phyloP scores from a whole-genome alignment of 1,140 invertebrate genomes.

The Drosophila bifasciata region DNA sequence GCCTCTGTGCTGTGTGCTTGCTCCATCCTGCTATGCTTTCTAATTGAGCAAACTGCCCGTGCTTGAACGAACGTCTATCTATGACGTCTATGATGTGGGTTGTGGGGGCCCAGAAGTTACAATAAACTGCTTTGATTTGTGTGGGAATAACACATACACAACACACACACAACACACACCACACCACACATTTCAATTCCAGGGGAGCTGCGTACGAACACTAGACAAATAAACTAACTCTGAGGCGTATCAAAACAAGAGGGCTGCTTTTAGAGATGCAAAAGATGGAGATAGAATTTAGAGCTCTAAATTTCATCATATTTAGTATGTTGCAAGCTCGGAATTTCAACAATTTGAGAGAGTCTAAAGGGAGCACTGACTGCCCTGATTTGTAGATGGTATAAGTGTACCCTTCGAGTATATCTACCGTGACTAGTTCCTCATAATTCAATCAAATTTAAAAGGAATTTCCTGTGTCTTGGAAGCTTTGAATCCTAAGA shows the following conservation, averaged over 20 bases:
- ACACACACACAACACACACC: no score
- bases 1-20: constrained; percentile 5
- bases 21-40: constrained; percentile 63
- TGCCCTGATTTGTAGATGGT: no score
- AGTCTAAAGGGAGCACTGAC: no score
- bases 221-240: constrained; percentile 64
- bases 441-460: no score
- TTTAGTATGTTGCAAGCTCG: no score
- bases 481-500: no score
- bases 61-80: no score
- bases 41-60: constrained; percentile 75
- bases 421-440: no score
- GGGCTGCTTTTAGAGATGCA: neutral
- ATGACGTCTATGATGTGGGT: constrained; percentile 52
- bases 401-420: no score
- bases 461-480: no score
- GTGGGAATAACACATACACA: constrained; percentile 27
- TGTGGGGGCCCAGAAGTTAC: constrained; percentile 38
- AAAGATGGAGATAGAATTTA: neutral
- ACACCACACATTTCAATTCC: constrained; percentile 17
- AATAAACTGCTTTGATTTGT: constrained; percentile 75
- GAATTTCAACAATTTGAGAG: no score
- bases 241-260: constrained; percentile 13
- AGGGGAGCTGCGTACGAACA: constrained; percentile 23
- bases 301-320: no score